phyloP scores from a whole-genome alignment of 2,797 vertebrate genomes.

The Heliangelus exortis region DNA sequence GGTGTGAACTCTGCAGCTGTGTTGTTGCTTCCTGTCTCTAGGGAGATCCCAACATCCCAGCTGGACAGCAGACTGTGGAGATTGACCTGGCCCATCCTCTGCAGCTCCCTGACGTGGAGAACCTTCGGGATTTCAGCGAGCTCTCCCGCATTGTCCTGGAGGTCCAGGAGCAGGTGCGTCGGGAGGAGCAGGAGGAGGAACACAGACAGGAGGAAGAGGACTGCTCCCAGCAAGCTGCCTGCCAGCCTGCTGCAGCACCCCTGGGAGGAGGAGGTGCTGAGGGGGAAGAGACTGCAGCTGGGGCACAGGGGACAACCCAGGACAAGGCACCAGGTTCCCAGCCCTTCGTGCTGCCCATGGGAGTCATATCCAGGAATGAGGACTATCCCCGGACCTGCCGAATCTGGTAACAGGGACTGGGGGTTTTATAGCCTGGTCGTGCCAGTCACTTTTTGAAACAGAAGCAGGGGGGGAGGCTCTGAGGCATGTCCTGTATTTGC shows the following conservation, averaged over 20 bases:
- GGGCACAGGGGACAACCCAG: neutral
- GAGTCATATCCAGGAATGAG: conserved; percentile 93
- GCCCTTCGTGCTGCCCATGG: conserved; percentile 90
- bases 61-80: conserved; percentile 93
- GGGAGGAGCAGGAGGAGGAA: conserved; percentile 74
- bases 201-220: neutral
- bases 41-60: conserved; percentile 98
- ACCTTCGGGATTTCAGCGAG: conserved; percentile 88
- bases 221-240: neutral
- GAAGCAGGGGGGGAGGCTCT: neutral
- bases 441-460: neutral
- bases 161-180: conserved; percentile 85
- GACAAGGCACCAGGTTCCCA: conserved; percentile 66
- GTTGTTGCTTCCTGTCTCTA: conserved; percentile 47
- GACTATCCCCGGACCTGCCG: conserved; percentile 94
- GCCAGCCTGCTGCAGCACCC: neutral
- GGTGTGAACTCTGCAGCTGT: neutral
- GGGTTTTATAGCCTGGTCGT: neutral
- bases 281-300: conserved; percentile 15
- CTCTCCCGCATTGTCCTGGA: conserved; percentile 89
- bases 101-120: conserved; percentile 88
- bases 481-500: neutral
- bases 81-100: conserved; percentile 88
- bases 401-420: conserved; percentile 83
- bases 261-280: neutral